Conservation (phyloP, 2,888 invertebrate genomes). For the Oligia fasciuncula region DNA sequence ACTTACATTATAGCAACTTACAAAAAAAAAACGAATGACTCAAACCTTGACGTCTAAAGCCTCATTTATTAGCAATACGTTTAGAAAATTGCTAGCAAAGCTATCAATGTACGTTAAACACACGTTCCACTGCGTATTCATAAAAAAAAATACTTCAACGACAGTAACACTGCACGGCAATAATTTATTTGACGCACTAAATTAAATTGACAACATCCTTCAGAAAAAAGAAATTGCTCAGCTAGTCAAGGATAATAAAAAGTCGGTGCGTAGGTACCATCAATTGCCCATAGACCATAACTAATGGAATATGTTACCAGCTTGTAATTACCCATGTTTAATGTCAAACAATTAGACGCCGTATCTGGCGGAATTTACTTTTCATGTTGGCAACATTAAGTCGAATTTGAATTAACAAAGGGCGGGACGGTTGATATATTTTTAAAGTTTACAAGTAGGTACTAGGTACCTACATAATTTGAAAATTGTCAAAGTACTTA, state of each 20-base stretch:
- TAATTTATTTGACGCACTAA: conserved; percentile 40
- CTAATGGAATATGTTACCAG: conserved; percentile 55
- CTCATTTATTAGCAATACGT: not conserved
- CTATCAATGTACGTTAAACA: conserved; percentile 7
- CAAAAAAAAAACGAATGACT: not conserved
- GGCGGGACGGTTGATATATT: not conserved
- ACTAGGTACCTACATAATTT: not conserved
- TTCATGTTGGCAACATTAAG: conserved; percentile 48
- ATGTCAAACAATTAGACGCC: conserved; percentile 71
- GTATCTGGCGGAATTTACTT: conserved; percentile 56
- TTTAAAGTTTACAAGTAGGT: not conserved
- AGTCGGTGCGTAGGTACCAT: conserved; percentile 49
- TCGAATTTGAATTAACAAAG: conserved; percentile 44
- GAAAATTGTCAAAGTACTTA: not conserved
- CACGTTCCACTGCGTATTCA: conserved; percentile 9
- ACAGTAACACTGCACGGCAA: conserved; percentile 14
- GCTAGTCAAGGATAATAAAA: conserved; percentile 60
- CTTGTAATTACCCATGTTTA: conserved; percentile 63
- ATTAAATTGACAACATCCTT: conserved; percentile 51
- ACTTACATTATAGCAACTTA: not conserved
- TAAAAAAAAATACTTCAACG: conserved; percentile 16
- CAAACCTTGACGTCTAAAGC: not conserved
- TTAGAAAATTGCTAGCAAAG: not conserved
- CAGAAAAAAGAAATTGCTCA: conserved; percentile 37
- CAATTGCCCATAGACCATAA: conserved; percentile 66